Percentiles rank a stretch among this genome's conserved stretches.
These are phyloP conservation scores for Meliscaeva auricollis DNA, from an alignment of 2,888 invertebrate species.

Conservation along the genomic window DNA sequence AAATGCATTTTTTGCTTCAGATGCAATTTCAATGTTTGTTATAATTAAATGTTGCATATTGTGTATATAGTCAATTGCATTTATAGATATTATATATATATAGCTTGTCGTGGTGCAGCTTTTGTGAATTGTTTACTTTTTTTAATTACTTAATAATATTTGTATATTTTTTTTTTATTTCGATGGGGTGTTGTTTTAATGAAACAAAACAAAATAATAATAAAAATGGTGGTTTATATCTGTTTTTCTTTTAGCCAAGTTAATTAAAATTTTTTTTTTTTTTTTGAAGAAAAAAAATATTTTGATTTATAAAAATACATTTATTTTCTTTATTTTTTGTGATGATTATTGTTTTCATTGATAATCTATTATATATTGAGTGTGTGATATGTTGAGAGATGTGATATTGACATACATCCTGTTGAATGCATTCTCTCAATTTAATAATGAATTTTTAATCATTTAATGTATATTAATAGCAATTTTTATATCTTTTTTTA, in stretches of 20 bases:
- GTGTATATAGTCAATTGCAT: neutral
- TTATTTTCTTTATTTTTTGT: conserved; percentile 17
- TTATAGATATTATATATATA: neutral
- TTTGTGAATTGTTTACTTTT: conserved; percentile 38
- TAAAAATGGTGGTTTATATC: conserved; percentile 7
- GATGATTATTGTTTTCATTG: neutral
- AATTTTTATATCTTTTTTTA: conserved; percentile 22
- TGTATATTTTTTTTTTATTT: conserved; percentile 5
- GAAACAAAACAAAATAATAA: neutral
- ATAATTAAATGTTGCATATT: neutral
- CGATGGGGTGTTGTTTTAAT: conserved; percentile 1
- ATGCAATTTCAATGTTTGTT: conserved; percentile 24
- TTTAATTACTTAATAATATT: neutral
- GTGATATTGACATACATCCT: conserved; percentile 35
- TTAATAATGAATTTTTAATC: conserved; percentile 61
- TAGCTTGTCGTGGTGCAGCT: conserved; percentile 53
- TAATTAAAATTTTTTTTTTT: conserved; percentile 19
- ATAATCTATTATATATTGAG: conserved; percentile 16
- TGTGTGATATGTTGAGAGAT: conserved; percentile 57
- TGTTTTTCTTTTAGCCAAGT: neutral
- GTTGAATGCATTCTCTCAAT: conserved; percentile 49
- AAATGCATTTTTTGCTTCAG: conserved; percentile 35
- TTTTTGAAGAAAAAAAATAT: neutral
- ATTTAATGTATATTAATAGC: conserved; percentile 57
- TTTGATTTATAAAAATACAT: neutral